Evolutionary conservation across 1,140 invertebrate species (phyloP).

Genomic region (Trissolcus basalis): DNA sequence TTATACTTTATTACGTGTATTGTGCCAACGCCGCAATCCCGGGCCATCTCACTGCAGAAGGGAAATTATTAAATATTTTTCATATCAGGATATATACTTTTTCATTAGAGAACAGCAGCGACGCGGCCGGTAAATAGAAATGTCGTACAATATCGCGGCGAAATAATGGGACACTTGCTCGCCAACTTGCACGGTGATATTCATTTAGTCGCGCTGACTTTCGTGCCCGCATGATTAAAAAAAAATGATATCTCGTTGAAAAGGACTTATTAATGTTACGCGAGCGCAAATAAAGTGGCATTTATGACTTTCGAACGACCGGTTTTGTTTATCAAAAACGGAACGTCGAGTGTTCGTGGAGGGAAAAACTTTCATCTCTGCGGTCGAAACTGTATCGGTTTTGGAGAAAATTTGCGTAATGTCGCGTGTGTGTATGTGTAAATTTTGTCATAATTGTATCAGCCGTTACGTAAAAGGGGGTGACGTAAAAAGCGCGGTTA

Average conservation of each 20-base stretch:
- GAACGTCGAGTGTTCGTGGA: too few relatives aligned
- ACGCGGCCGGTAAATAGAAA: constrained; percentile 11
- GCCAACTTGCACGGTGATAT: neutral
- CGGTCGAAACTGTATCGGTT: too few relatives aligned
- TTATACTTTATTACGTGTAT: constrained; percentile 41
- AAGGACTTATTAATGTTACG: too few relatives aligned
- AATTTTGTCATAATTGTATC: constrained; percentile 9
- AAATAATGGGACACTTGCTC: constrained; percentile 17
- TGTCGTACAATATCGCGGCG: constrained; percentile 9
- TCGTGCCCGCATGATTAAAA: constrained; percentile 3
- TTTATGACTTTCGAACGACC: too few relatives aligned
- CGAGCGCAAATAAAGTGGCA: too few relatives aligned
- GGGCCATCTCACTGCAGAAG: constrained; percentile 11
- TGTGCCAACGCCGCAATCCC: neutral
- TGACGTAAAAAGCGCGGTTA: constrained; percentile 10
- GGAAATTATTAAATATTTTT: constrained; percentile 41
- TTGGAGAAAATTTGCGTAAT: constrained; percentile 5
- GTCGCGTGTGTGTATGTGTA: neutral
- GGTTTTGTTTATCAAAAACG: too few relatives aligned
- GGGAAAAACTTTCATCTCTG: neutral
- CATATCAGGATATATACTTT: constrained; percentile 35
- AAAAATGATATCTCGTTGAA: too few relatives aligned
- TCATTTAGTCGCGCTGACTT: constrained; percentile 3
- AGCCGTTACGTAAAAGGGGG: constrained; percentile 6
- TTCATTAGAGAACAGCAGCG: constrained; percentile 17